Evolutionary conservation across 2,797 vertebrate species (phyloP).

Genomic region (Triplophysa bombifrons): DNA sequence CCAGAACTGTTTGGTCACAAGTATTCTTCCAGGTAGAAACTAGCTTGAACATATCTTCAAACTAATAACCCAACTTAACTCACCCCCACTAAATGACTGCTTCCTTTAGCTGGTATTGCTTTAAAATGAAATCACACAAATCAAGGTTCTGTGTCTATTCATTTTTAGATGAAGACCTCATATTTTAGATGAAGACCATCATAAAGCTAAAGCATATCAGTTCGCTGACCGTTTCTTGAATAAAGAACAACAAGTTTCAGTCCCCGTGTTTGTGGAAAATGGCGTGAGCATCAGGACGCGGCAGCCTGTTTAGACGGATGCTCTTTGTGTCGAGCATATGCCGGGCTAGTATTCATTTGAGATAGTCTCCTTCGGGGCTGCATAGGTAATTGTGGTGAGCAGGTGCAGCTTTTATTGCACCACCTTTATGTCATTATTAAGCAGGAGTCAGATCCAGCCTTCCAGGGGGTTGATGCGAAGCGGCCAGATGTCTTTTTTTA

Average conservation of each 20-base stretch:
- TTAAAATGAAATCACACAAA: not conserved
- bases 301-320: conserved; percentile 32
- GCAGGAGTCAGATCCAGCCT: conserved; percentile 40
- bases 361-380: conserved; percentile 37
- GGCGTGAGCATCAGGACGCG: not conserved
- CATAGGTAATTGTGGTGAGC: conserved; percentile 38
- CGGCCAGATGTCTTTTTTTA: conserved; percentile 45
- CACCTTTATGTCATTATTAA: conserved; percentile 57
- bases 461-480: conserved; percentile 47
- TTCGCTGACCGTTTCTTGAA: not conserved
- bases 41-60: too few relatives aligned
- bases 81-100: too few relatives aligned
- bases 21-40: too few relatives aligned
- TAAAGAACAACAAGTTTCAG: not conserved
- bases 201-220: not conserved
- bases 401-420: conserved; percentile 54
- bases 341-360: conserved; percentile 49
- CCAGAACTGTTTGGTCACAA: too few relatives aligned
- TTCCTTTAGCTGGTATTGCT: too few relatives aligned
- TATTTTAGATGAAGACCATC: too few relatives aligned
- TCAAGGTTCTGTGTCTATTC: not conserved
- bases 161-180: too few relatives aligned
- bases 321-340: conserved; percentile 53
- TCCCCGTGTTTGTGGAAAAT: not conserved
- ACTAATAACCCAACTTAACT: too few relatives aligned